Conservation (phyloP, 2,888 invertebrate species). For the Temnothorax rugatulus region DNA sequence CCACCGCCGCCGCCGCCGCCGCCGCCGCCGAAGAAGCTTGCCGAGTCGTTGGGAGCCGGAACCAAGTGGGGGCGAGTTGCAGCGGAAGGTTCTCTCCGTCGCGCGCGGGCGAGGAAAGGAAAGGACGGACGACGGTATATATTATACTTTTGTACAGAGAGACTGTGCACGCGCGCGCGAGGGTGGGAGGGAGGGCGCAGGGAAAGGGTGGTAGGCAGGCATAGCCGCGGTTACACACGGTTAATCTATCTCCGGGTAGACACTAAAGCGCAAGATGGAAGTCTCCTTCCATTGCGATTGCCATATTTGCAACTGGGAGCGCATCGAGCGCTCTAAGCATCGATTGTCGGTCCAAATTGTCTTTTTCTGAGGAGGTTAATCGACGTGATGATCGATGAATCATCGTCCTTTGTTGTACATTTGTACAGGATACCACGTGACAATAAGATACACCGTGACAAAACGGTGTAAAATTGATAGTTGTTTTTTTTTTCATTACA, state of each 20-base stretch:
- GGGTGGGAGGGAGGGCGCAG: constrained; percentile 63
- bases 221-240: constrained; percentile 76
- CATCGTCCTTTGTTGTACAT: neutral
- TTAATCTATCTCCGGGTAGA: constrained; percentile 81
- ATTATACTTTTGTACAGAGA: constrained; percentile 71
- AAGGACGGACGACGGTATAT: constrained; percentile 73
- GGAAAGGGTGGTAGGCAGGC: constrained; percentile 71
- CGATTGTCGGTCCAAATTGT: constrained; percentile 59
- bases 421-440: too few species aligned
- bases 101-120: constrained; percentile 64
- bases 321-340: constrained; percentile 58
- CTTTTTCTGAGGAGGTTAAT: neutral
- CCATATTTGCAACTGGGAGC: constrained; percentile 73
- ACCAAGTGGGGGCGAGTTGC: constrained; percentile 69
- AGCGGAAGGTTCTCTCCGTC: constrained; percentile 66
- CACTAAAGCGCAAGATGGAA: constrained; percentile 82
- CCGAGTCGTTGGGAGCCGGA: constrained; percentile 63
- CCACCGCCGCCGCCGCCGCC: constrained; percentile 39
- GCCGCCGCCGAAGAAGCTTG: constrained; percentile 47
- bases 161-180: constrained; percentile 36
- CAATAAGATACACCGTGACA: neutral
- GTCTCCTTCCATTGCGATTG: constrained; percentile 79
- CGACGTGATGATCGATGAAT: constrained; percentile 5
- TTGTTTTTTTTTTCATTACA: neutral
- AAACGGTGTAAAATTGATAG: too few species aligned